phyloP scores from a whole-genome alignment of 1,140 invertebrate genomes.

The Neodiprion fabricii region DNA sequence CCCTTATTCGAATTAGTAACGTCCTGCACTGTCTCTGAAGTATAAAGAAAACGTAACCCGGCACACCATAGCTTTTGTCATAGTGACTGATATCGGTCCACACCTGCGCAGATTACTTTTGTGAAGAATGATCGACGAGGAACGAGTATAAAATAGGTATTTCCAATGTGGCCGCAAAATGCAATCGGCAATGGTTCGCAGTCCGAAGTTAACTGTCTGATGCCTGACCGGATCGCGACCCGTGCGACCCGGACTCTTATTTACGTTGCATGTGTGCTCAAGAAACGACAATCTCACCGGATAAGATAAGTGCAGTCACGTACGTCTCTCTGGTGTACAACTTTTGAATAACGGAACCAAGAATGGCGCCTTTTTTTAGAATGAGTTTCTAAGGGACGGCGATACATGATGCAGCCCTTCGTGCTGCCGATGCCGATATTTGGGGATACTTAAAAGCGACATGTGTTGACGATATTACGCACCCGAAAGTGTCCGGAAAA shows the following conservation, averaged over 20 bases:
- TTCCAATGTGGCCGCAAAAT: no score
- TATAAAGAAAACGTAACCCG: no score
- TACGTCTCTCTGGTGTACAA: no score
- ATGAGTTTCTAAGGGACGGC: neutral
- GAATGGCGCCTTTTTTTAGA: neutral
- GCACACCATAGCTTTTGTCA: no score
- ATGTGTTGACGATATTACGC: neutral
- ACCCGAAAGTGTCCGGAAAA: neutral
- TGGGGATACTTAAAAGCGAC: neutral
- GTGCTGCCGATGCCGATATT: neutral
- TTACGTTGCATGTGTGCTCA: neutral
- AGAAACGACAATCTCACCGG: neutral
- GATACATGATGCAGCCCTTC: neutral
- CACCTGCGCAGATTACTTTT: neutral
- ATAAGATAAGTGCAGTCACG: neutral
- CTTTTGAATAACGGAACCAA: no score
- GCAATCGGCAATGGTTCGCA: neutral
- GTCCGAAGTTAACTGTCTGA: neutral
- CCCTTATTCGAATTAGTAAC: no score
- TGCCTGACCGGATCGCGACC: neutral
- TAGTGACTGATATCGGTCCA: no score
- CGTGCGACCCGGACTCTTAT: neutral
- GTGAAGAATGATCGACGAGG: neutral
- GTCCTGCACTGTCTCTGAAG: no score
- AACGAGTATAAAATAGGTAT: no score